Evolutionary conservation across 2,797 vertebrate genomes (phyloP).

Genomic region (Mormyrus proboscirostris): DNA sequence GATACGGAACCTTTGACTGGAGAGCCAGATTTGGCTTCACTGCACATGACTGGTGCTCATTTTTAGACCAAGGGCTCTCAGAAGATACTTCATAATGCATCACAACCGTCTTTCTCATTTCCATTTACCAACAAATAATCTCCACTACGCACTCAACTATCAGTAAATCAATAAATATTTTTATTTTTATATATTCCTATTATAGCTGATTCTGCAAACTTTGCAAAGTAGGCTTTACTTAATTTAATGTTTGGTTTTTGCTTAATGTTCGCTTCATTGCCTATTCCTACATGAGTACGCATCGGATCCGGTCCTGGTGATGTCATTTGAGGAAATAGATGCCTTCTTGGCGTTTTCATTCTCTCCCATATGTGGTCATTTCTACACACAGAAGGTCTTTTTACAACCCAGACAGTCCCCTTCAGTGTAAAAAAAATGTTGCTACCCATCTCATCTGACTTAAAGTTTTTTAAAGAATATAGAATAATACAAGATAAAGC

Average conservation of each 20-base stretch:
- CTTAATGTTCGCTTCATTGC: not conserved
- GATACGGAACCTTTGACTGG: not conserved
- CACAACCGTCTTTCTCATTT: not conserved
- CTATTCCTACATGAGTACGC: not conserved
- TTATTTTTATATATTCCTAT: not conserved
- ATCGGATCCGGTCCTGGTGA: not conserved
- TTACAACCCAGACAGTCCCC: constrained; percentile 1
- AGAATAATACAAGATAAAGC: not conserved
- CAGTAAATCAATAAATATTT: not conserved
- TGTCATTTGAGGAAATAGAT: not conserved
- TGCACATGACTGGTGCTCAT: not conserved
- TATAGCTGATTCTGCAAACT: not conserved
- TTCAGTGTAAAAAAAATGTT: not conserved
- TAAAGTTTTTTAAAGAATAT: not conserved
- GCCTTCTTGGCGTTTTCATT: not conserved
- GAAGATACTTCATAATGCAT: not conserved
- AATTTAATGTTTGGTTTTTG: not conserved
- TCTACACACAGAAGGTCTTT: not conserved
- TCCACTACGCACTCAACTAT: not conserved
- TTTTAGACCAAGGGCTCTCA: not conserved
- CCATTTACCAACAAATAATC: not conserved
- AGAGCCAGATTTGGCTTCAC: not conserved
- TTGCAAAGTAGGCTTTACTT: not conserved
- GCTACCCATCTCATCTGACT: not conserved
- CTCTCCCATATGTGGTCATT: not conserved